Base-by-base conservation (phyloP, 2,797 vertebrate species). In the Argya squamiceps region DNA sequence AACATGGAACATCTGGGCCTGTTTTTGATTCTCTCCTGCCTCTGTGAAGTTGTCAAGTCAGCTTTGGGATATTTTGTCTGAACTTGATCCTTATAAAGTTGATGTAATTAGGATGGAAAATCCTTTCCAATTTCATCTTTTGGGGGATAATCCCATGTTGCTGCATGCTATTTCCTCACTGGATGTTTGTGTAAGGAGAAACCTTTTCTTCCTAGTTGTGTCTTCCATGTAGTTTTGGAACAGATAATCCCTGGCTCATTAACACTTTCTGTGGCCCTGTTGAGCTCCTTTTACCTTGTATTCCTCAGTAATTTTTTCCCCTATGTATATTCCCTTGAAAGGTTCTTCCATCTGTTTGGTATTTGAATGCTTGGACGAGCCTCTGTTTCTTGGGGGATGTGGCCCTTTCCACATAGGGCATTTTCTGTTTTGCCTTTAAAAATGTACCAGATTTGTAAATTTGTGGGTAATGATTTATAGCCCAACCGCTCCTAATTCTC, bases 31-130 rank as follows among this genome's bases (percentile, higher is more conserved):
- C 79, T 91, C 65, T 22, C 41, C 43, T 62, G 47, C 19, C 52
- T 79, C 62, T 60, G 60, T 46, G 67, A 94, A 95, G 62, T 73
- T 92, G 55, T 94, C 76, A 92, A 59, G 53, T 89, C 53, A 75
- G 62, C 69, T 78, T 71, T 59, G 44, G 85, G 58, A 65, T 96
- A 30, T 91, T 94, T 91, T 87, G 84, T 71, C 76, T 94, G 62
- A 81, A 78, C 15, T 29, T n/a, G 71, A 84, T 78, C 75, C 73
- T 88, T 75, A 88, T 32, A 65, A 92, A 77, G 67, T 26, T 88
- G 89, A 78, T 22, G 43, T 56, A 92, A 78, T 59, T 44, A 46
- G 46, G 69, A 62, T 76, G 43, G 76, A 62, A 92, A 96, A 92
- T 81, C 65, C 68, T 94, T 85, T 90, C 65, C 90, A 69, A 41